A percentile compares a stretch with the other conserved stretches of the same genome.
Evolutionary conservation across 1,140 invertebrate genomes (phyloP).

Genomic region (Procambarus clarkii): DNA sequence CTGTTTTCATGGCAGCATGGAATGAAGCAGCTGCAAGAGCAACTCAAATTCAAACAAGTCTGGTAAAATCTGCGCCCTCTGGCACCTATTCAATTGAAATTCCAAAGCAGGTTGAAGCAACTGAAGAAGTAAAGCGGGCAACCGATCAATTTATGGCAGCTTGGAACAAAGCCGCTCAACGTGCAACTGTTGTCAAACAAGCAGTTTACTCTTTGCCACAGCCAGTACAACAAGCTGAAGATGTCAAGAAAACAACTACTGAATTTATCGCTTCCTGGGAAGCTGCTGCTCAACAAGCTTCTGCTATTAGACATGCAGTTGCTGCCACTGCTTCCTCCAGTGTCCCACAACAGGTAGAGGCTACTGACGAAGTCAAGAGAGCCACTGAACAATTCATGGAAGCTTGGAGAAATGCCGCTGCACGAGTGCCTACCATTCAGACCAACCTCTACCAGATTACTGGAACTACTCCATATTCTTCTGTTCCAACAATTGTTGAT

Average conservation of each 20-base stretch:
- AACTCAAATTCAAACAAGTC: background rate
- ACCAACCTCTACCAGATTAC: too few relatives aligned
- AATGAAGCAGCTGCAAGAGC: conserved; percentile 41
- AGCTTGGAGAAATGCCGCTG: conserved; percentile 36
- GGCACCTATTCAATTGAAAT: conserved; percentile 10
- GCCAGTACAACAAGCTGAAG: conserved; percentile 26
- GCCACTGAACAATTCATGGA: conserved; percentile 41
- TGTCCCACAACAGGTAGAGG: background rate
- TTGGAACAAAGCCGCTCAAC: conserved; percentile 44
- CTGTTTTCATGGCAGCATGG: conserved; percentile 59
- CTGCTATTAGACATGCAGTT: conserved; percentile 21
- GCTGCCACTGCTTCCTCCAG: background rate
- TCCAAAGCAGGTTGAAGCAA: conserved; percentile 36
- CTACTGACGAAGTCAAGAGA: conserved; percentile 34
- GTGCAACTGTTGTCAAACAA: conserved; percentile 23
- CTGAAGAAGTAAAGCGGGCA: conserved; percentile 46
- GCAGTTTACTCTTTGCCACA: conserved; percentile 10
- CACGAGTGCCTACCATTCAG: conserved; percentile 1
- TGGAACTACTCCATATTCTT: background rate
- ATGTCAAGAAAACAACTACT: conserved; percentile 19
- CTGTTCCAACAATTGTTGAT: background rate
- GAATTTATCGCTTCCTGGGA: conserved; percentile 34
- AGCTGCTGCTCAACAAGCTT: conserved; percentile 40
- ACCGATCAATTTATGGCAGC: conserved; percentile 51
- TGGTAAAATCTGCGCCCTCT: background rate